Base-by-base conservation (phyloP, 2,888 invertebrate genomes). In the Drosophila prolongata region DNA sequence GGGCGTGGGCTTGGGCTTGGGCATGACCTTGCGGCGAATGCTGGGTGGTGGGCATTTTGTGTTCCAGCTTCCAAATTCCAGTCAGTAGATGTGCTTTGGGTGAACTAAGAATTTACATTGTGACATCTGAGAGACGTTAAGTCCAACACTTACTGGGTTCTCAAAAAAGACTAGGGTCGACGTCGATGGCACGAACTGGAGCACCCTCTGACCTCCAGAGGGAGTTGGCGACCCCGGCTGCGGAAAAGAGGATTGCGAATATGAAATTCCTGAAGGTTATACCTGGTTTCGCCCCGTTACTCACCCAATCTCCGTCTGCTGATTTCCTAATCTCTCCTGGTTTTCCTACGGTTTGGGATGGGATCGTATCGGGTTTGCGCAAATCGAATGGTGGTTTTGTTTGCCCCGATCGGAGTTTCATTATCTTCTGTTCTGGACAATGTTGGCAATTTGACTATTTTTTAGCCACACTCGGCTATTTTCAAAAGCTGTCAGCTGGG, bases 41-140 rank as follows among this genome's bases (percentile, higher is more conserved):
- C 74, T 83, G 81, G 44, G 71, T 78, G 60, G 80, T 82, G 44
- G 81, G 81, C 81, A 81, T 81, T 27, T 27, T 66, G 24, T 19
- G 43, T 60, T 24, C 11, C 37, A 10, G 9, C 11, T 49, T 34
- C n/a, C 49, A 16, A 49, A 13, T 16, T 16, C 5, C 49, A 49
- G 34, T 34, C 49, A 49, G 16, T 47, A 11, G 10, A 16, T 14
- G 14, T 30, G 47, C 47, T 30, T 47, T 47, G 6, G 37, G 19
- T 30, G 14, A 49, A 60, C 62, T 62, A 2, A 3, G 1, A 62
- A 47, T 58, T 47, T 59, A 14, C 11, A 42, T 13, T 42, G 40
- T 42, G 40, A 24, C 50, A 24, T 6, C 10, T 3, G 3, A n/a
- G n/a, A 10, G 6, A 8, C 13, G 2, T 8, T 2, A 16, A 30